These are phyloP conservation scores for Drosophila cracens DNA, from an alignment of 2,888 invertebrate species.

Conservation along the genomic window DNA sequence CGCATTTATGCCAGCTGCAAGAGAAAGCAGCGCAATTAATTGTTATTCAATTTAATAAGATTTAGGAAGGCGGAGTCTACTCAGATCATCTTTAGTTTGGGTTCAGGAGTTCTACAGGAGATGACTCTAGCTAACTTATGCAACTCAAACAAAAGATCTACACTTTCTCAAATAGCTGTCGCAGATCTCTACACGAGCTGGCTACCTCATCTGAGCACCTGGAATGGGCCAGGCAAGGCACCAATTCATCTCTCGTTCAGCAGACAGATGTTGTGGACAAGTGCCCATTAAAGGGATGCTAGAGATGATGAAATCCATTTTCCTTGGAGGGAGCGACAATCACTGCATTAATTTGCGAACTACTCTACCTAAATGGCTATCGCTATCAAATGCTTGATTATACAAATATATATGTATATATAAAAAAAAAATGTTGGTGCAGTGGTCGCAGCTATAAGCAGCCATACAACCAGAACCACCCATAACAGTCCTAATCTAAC, in stretches of 20 bases:
- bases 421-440: background rate
- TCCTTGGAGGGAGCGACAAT: no score
- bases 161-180: background rate
- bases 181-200: background rate
- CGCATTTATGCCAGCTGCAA: constrained; percentile 82
- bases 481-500: background rate
- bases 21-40: background rate
- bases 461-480: background rate
- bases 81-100: background rate
- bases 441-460: background rate
- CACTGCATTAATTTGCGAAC: no score
- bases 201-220: background rate
- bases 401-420: no score
- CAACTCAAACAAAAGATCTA: background rate
- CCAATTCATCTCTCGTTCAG: background rate
- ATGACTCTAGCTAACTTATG: no score
- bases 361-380: no score
- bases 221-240: background rate
- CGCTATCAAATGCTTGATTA: no score
- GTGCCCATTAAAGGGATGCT: background rate
- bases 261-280: background rate
- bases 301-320: no score
- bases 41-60: background rate
- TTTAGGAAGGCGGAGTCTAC: background rate
- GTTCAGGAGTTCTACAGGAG: no score